phyloP scores from a whole-genome alignment of 2,113 vertebrate species.

The Hystrix brachyura region DNA sequence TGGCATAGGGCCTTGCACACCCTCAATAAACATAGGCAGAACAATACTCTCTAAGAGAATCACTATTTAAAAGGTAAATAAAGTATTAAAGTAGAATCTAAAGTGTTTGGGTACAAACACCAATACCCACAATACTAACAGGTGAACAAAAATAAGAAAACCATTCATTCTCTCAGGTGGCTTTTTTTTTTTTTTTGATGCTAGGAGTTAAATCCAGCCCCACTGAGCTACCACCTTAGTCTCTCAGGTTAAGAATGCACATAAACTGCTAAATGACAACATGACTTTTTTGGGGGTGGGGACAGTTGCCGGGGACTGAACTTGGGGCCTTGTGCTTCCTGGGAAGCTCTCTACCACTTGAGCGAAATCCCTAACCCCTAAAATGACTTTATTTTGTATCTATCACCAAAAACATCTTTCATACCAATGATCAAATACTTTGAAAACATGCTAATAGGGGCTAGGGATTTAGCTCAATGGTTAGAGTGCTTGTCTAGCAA shows the following conservation, averaged over 20 bases:
- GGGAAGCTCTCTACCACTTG: no score
- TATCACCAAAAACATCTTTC: constrained; percentile 16
- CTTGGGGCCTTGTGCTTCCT: no score
- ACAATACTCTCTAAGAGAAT: neutral
- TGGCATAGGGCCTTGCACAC: neutral
- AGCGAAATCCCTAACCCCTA: no score
- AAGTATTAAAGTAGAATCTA: neutral
- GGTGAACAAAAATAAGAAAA: neutral
- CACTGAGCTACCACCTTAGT: neutral
- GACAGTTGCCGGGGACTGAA: no score
- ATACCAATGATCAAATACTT: constrained; percentile 4
- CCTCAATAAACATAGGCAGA: neutral
- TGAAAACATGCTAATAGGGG: neutral
- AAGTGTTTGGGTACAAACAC: neutral
- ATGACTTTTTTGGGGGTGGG: neutral
- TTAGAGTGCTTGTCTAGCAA: no score
- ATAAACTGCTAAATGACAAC: neutral
- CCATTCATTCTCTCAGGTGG: neutral
- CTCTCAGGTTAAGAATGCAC: neutral
- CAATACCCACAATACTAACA: neutral
- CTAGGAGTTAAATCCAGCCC: neutral
- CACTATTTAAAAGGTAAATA: constrained; percentile 8
- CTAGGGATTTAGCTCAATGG: no score
- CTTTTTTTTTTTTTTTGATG: neutral
- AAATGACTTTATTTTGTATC: neutral